Evolutionary conservation across 1,140 invertebrate genomes (phyloP), one percentile per base, ranked within the genome.

Genomic region (Thalassaphorura encarpata): DNA sequence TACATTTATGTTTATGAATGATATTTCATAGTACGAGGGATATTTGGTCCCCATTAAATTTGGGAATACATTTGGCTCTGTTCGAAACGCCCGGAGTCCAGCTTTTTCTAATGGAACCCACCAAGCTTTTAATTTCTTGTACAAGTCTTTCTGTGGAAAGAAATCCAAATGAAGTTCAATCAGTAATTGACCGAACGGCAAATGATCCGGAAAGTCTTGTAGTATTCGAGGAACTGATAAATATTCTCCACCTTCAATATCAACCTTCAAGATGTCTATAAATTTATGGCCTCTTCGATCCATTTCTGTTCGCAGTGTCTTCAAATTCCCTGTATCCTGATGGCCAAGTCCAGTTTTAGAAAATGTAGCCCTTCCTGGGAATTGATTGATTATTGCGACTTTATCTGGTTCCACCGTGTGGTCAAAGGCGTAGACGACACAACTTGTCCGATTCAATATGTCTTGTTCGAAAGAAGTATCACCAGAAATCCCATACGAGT

Each of bases 231-330:
- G 13, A 13, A 55, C 15, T 16, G 13, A 3, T 2, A 23, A 5
- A 26, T 43, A 55, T 31, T 55, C 53, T 11, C 26, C 42, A 2
- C 31, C 27, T 48, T 55, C 53, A 6, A 55, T 43, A 24, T 55
- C 53, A 3, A 55, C 39, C 24, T 55, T 55, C 23, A 55, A 21
- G 24, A 55, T 23, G 29, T 55, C 53, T 18, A 55, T 55, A 11
- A 21, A 55, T 8, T 47, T 8, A 28, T 55, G 39, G 2, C 21
- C 43, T 13, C 21, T 42, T 42, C 5, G 13, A 6, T 11, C 41
- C 41, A 42, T 42, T 6, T n/a, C 21, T 19, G 41, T 42, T 19
- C 21, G 13, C 19, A 42, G 19, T 19, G 41, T 42, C 8, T 42
- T 42, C 8, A 19, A n/a, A n/a, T n/a, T n/a, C n/a, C n/a, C n/a